These are phyloP conservation scores for Talpa occidentalis DNA, from an alignment of 2,113 vertebrate species.

Conservation along the genomic window DNA sequence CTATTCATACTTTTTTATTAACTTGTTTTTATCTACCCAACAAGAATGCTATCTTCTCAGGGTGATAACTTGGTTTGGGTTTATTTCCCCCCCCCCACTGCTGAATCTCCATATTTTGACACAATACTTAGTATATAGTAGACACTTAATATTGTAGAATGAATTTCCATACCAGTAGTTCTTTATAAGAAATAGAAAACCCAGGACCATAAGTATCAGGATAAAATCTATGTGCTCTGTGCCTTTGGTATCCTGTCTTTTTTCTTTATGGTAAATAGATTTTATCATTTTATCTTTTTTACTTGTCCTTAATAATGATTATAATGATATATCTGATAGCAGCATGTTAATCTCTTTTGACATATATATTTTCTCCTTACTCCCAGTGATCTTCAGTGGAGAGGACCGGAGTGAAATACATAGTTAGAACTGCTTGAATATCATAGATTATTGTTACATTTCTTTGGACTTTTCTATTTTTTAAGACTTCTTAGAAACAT, in stretches of 20 bases:
- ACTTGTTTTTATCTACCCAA: neutral
- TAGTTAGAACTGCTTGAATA: conserved; percentile 25
- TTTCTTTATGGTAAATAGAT: neutral
- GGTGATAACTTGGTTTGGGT: neutral
- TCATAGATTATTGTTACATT: neutral
- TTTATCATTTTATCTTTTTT: conserved; percentile 5
- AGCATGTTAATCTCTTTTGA: neutral
- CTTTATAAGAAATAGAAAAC: neutral
- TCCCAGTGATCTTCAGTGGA: neutral
- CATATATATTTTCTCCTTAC: neutral
- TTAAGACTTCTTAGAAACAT: neutral
- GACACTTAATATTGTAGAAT: neutral
- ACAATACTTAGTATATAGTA: neutral
- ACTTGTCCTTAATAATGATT: neutral
- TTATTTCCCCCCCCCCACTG: neutral
- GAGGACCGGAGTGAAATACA: neutral
- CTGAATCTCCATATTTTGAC: neutral
- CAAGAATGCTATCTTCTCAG: neutral
- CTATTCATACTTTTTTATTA: neutral
- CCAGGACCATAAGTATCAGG: neutral
- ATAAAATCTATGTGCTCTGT: neutral
- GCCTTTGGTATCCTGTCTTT: neutral
- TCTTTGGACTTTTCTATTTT: neutral
- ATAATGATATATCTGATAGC: neutral
- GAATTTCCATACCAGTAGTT: neutral